phyloP scores from a whole-genome alignment of 35 echinoderm and acorn worm genomes.

The Holothuria glaberrima region DNA sequence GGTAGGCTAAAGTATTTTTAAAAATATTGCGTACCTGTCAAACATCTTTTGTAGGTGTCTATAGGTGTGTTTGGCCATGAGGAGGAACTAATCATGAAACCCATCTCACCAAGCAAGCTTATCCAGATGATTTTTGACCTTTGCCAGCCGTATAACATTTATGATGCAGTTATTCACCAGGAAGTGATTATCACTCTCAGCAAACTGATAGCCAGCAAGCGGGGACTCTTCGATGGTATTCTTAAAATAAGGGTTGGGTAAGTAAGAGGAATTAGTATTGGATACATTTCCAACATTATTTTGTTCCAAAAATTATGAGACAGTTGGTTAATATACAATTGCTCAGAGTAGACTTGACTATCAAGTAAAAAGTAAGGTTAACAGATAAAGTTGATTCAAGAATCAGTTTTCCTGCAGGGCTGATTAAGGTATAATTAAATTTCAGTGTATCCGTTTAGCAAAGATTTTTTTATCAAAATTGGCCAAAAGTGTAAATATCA shows the following conservation, averaged over 20 bases:
- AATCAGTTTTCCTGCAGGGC: too few relatives aligned
- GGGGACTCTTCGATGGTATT: constrained; percentile 82
- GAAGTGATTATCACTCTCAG: constrained; percentile 86
- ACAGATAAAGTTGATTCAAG: too few relatives aligned
- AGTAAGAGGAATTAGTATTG: constrained; percentile 26
- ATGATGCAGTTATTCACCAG: constrained; percentile 89
- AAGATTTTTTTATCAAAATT: too few relatives aligned
- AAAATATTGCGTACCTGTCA: neutral
- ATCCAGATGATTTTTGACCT: constrained; percentile 71
- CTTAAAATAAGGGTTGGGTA: constrained; percentile 94
- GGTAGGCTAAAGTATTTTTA: neutral
- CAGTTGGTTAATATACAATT: too few relatives aligned
- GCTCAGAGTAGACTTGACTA: too few relatives aligned
- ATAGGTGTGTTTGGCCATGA: constrained; percentile 96
- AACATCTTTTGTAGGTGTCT: constrained; percentile 63
- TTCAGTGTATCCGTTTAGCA: too few relatives aligned
- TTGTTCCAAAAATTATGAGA: too few relatives aligned
- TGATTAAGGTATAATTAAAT: too few relatives aligned
- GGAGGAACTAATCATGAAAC: constrained; percentile 78
- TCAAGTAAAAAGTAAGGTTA: too few relatives aligned
- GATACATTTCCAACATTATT: too few relatives aligned
- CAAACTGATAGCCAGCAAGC: constrained; percentile 72
- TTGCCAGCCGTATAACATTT: constrained; percentile 71
- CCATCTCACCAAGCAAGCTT: constrained; percentile 69
- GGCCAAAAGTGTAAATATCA: too few relatives aligned